Evolutionary conservation across 2,888 invertebrate genomes (phyloP).

Genomic region (Liopterus haemorrhoidalis): DNA sequence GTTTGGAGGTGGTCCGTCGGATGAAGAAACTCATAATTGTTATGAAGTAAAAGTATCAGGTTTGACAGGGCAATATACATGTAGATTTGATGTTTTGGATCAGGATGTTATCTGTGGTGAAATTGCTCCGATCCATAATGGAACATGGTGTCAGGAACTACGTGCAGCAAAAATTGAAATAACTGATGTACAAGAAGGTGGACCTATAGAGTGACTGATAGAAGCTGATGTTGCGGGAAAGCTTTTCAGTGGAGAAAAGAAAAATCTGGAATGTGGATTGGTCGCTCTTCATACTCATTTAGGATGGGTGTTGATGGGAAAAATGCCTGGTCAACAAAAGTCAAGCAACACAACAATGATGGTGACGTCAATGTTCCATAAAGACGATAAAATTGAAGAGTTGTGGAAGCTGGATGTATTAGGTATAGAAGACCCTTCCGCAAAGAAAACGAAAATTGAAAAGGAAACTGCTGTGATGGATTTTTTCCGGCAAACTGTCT

Average conservation of each 20-base stretch:
- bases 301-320: no score
- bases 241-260: no score
- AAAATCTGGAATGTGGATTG: no score
- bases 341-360: no score
- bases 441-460: background rate
- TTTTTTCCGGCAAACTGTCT: slow-evolving; percentile 23
- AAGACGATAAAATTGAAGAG: slow-evolving; percentile 1
- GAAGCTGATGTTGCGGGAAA: no score
- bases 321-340: no score
- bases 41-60: slow-evolving; percentile 1
- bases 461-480: background rate
- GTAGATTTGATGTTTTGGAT: slow-evolving; percentile 8
- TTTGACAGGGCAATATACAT: background rate
- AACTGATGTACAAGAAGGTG: no score
- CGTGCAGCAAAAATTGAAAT: no score
- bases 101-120: slow-evolving; percentile 8
- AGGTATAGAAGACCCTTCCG: slow-evolving; percentile 5
- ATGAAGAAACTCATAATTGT: slow-evolving; percentile 9
- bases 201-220: no score
- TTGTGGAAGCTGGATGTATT: slow-evolving; percentile 8
- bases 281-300: no score
- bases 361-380: background rate
- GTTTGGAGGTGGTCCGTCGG: slow-evolving; percentile 20
- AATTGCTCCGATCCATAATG: slow-evolving; percentile 3
- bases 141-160: no score